phyloP scores from a whole-genome alignment of 37 sponge, comb jelly and placozoan genomes.

The Dysidea cf. avara region DNA sequence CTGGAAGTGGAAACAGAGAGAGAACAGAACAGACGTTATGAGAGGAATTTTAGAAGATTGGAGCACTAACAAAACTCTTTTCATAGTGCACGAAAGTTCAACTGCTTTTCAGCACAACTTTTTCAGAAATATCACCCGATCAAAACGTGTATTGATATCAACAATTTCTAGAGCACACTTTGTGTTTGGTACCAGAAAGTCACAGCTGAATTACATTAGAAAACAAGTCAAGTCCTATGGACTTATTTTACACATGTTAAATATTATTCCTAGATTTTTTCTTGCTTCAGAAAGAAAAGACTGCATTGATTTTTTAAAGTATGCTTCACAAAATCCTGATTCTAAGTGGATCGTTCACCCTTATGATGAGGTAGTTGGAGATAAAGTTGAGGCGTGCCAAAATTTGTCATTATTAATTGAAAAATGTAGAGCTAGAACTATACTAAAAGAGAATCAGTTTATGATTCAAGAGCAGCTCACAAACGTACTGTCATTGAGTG shows the following conservation, averaged over 20 bases:
- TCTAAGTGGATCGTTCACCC: constrained; percentile 75
- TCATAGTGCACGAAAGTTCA: too few species aligned
- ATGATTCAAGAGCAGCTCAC: constrained; percentile 69
- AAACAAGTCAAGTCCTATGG: constrained; percentile 29
- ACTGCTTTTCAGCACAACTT: too few species aligned
- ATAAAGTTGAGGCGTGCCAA: constrained; percentile 46
- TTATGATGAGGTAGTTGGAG: constrained; percentile 65
- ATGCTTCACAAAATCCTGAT: constrained; percentile 4
- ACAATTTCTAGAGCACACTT: constrained; percentile 45
- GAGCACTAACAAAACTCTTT: too few species aligned
- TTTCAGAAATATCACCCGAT: too few species aligned
- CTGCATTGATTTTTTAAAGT: constrained; percentile 63
- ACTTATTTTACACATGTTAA: constrained; percentile 38
- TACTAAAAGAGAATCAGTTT: constrained; percentile 27
- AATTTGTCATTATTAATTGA: constrained; percentile 18
- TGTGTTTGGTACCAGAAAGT: constrained; percentile 62
- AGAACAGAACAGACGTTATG: too few species aligned
- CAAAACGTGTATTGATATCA: constrained; percentile 44
- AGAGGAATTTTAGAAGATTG: too few species aligned
- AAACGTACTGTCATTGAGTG: constrained; percentile 45
- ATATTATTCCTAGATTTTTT: constrained; percentile 68
- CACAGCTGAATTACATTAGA: constrained; percentile 46
- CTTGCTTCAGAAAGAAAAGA: constrained; percentile 35
- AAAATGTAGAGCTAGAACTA: constrained; percentile 33
- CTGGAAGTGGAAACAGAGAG: too few species aligned